Conservation (phyloP, 2,113 vertebrate species). For the Athene noctua region DNA sequence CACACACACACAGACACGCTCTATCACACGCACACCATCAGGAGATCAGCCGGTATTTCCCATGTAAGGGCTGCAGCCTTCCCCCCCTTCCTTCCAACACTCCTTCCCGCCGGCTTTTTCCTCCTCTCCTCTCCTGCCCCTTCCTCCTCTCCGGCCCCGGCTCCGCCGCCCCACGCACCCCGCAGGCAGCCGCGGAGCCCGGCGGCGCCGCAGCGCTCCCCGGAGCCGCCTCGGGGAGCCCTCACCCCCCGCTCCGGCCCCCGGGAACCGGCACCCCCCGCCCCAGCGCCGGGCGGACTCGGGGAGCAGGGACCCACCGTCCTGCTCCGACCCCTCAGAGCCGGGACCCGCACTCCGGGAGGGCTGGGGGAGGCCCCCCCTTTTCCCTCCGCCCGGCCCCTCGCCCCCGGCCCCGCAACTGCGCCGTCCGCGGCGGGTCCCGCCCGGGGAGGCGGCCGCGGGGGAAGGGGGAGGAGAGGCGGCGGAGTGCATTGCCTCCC, state of each 20-base stretch:
- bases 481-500: background rate
- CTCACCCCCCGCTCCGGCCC: background rate
- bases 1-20: background rate
- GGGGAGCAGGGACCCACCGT: background rate
- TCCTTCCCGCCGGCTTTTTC: background rate
- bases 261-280: too few species aligned
- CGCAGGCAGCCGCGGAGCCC: background rate
- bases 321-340: background rate
- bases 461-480: background rate
- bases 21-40: background rate
- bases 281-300: background rate
- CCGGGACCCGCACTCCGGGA: background rate
- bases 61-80: conserved; percentile 5
- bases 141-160: background rate
- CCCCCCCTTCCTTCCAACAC: background rate
- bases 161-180: background rate
- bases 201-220: background rate
- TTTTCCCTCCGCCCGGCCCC: background rate
- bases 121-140: background rate
- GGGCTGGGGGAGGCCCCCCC: background rate
- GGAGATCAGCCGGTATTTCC: background rate
- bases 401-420: background rate
- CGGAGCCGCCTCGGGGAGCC: background rate
- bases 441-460: conserved; percentile 8
- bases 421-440: background rate